Percentiles rank a stretch among this genome's conserved stretches.
Evolutionary conservation across 1,140 invertebrate species (phyloP).

Genomic region (Proales similis): DNA sequence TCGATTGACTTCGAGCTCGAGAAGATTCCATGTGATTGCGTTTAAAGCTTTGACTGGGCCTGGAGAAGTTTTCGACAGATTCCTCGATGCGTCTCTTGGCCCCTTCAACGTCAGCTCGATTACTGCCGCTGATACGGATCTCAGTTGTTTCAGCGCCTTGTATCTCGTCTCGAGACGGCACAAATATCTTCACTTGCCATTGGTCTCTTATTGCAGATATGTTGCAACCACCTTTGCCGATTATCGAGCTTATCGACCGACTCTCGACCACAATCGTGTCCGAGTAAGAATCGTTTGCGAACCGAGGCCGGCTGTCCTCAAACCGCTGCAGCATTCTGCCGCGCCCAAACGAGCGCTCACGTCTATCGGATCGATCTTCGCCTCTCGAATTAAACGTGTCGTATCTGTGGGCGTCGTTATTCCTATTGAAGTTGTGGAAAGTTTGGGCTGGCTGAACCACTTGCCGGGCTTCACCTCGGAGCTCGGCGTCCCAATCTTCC

Average conservation of each 20-base stretch:
- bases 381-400: slow-evolving; percentile 13
- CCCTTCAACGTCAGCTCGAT: slow-evolving; percentile 16
- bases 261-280: no score
- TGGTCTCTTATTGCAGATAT: slow-evolving; percentile 8
- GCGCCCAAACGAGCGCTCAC: no score
- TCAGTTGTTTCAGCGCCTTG: background rate
- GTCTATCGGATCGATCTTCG: background rate
- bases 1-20: no score
- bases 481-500: slow-evolving; percentile 27
- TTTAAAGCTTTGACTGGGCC: background rate
- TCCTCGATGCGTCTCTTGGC: slow-evolving; percentile 11
- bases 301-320: no score
- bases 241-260: slow-evolving; percentile 3
- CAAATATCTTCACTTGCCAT: slow-evolving; percentile 24
- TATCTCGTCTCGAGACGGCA: slow-evolving; percentile 14
- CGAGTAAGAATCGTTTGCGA: no score
- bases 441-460: no score
- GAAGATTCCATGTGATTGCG: background rate
- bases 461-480: no score
- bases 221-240: slow-evolving; percentile 25
- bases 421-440: background rate
- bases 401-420: background rate
- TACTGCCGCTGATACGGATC: slow-evolving; percentile 1
- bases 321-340: no score
- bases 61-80: background rate